Conservation (phyloP, 2,113 vertebrate species). For the Caretta caretta region DNA sequence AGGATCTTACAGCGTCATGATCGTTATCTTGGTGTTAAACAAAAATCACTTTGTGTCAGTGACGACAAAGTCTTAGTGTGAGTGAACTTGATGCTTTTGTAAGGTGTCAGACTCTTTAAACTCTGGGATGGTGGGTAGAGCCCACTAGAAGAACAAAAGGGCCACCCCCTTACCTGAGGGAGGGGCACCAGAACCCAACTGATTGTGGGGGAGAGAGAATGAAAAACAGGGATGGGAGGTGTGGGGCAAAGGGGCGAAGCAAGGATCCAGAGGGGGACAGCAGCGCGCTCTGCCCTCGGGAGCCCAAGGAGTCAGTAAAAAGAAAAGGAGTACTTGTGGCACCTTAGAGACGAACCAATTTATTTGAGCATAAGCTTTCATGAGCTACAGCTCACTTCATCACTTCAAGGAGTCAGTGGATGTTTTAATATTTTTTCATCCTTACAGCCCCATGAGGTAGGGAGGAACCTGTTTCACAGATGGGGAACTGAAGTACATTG, state of each 20-base stretch:
- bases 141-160: neutral
- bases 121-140: neutral
- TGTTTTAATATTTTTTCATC: neutral
- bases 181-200: neutral
- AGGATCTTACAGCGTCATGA: neutral
- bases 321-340: too few species aligned
- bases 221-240: neutral
- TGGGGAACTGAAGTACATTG: too few species aligned
- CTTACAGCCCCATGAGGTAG: neutral
- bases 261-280: neutral
- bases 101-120: neutral
- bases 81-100: neutral
- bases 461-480: neutral
- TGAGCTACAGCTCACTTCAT: too few species aligned
- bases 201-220: neutral
- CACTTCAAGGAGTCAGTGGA: neutral
- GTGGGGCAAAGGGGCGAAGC: neutral
- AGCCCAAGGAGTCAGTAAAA: neutral
- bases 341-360: too few species aligned
- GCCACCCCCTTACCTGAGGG: accelerated
- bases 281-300: accelerated
- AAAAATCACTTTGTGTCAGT: neutral
- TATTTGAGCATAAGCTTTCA: too few species aligned
- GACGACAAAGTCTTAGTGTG: neutral
- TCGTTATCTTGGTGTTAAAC: neutral